phyloP scores from a whole-genome alignment of 2,888 invertebrate species.

The Uloborus plumipes region DNA sequence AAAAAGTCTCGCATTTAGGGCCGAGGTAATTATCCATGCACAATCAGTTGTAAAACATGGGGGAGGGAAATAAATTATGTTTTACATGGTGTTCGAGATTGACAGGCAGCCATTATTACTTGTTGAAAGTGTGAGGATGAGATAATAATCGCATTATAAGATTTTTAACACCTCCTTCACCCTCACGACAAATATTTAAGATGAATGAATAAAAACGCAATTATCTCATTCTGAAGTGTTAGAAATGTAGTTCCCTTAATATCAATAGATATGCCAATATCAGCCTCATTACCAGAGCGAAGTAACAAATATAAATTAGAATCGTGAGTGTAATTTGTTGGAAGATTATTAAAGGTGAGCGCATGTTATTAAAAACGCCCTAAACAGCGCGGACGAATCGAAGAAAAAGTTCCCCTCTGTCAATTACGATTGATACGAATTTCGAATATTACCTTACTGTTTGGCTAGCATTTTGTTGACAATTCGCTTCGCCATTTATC shows the following conservation, averaged over 20 bases:
- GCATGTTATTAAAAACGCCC: neutral
- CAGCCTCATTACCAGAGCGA: slow-evolving; percentile 9
- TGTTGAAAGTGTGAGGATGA: slow-evolving; percentile 3
- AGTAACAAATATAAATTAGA: slow-evolving; percentile 18
- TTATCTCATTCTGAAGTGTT: slow-evolving; percentile 1
- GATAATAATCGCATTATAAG: slow-evolving; percentile 31
- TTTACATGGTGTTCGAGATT: no score
- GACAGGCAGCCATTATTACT: slow-evolving; percentile 23
- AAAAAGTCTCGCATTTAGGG: no score
- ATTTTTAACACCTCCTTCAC: slow-evolving; percentile 29
- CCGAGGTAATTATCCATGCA: no score
- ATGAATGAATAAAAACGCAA: slow-evolving; percentile 13
- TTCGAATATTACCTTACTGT: slow-evolving; percentile 42
- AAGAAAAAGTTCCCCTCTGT: neutral
- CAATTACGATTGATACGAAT: slow-evolving; percentile 21
- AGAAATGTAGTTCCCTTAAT: slow-evolving; percentile 4
- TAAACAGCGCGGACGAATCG: neutral
- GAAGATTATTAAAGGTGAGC: slow-evolving; percentile 3
- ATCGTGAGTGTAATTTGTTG: slow-evolving; percentile 31
- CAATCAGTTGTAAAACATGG: no score
- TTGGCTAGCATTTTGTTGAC: slow-evolving; percentile 60
- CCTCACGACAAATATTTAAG: slow-evolving; percentile 15
- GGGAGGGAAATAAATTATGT: no score
- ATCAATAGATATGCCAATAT: slow-evolving; percentile 8
- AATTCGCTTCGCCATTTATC: slow-evolving; percentile 59